Conservation (phyloP, 2,113 vertebrate species). For the Nycticorax nycticorax region DNA sequence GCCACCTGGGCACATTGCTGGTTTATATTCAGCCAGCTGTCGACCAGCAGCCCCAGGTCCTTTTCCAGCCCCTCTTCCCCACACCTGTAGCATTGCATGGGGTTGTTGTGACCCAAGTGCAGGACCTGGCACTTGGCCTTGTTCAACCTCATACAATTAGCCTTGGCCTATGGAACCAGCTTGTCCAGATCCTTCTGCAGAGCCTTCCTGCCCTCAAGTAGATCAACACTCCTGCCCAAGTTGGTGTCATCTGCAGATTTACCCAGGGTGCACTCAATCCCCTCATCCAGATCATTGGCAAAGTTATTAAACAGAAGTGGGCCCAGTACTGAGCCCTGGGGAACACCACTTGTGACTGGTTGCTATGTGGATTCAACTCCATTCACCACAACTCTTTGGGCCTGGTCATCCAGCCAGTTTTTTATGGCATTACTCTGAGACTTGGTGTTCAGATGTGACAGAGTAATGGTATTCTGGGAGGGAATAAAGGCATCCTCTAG, state of each 20-base stretch:
- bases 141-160: too few relatives aligned
- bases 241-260: fast-evolving
- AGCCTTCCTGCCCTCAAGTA: background rate
- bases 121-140: too few relatives aligned
- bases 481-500: background rate
- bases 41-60: too few relatives aligned
- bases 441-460: background rate
- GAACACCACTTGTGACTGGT: fast-evolving
- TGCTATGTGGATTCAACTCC: background rate
- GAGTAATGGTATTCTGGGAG: background rate
- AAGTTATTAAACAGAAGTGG: fast-evolving
- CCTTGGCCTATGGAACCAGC: background rate
- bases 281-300: fast-evolving
- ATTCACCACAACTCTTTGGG: background rate
- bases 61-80: too few relatives aligned
- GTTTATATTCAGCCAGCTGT: fast-evolving
- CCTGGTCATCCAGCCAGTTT: fast-evolving
- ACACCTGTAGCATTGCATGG: too few relatives aligned
- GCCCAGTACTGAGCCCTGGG: fast-evolving
- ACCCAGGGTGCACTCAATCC: fast-evolving
- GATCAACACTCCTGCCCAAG: background rate
- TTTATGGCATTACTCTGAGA: background rate
- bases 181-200: background rate
- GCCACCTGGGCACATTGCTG: background rate
- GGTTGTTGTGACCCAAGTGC: too few relatives aligned